These are phyloP conservation scores for Panagrolaimus sp. DNA, from an alignment of 1,140 invertebrate genomes.

Conservation along the genomic window DNA sequence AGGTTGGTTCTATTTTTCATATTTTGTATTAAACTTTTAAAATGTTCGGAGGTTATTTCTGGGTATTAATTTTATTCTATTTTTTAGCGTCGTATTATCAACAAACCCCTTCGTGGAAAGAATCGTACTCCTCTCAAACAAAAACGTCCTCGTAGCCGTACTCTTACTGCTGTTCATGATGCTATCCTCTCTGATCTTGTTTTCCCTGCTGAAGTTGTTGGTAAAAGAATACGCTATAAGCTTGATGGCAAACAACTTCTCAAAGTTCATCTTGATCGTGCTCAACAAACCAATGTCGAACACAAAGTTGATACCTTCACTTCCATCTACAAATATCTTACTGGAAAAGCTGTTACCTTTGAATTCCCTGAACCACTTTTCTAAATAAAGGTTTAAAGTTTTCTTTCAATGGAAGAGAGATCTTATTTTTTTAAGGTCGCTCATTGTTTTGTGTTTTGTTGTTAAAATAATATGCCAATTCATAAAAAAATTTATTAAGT, in stretches of 20 bases:
- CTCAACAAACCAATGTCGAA: slow-evolving; percentile 96
- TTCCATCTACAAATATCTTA: slow-evolving; percentile 95
- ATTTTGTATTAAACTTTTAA: slow-evolving; percentile 15
- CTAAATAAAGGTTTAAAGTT: slow-evolving; percentile 53
- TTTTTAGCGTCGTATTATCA: slow-evolving; percentile 84
- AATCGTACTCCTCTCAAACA: slow-evolving; percentile 84
- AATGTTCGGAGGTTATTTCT: not conserved
- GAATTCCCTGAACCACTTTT: slow-evolving; percentile 89
- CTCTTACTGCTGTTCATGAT: slow-evolving; percentile 93
- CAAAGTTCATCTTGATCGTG: slow-evolving; percentile 97
- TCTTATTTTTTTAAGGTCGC: not conserved
- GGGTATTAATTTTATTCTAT: slow-evolving; percentile 2
- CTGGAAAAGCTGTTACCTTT: slow-evolving; percentile 94
- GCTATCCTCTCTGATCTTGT: slow-evolving; percentile 92
- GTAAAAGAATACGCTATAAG: slow-evolving; percentile 90
- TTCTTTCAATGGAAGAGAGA: not conserved
- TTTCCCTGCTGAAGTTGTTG: slow-evolving; percentile 97
- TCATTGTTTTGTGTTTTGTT: slow-evolving; percentile 17
- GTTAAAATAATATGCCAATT: slow-evolving; percentile 8
- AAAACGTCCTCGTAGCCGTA: slow-evolving; percentile 89
- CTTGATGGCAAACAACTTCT: slow-evolving; percentile 89
- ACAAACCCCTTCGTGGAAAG: slow-evolving; percentile 92
- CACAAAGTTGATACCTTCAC: slow-evolving; percentile 98
- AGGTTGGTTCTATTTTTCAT: slow-evolving; percentile 55
- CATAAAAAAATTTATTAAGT: no score